A percentile compares a stretch with the other conserved stretches of the same genome.
Conservation (phyloP, 2,797 vertebrate genomes). For the Macroramphosus scolopax region DNA sequence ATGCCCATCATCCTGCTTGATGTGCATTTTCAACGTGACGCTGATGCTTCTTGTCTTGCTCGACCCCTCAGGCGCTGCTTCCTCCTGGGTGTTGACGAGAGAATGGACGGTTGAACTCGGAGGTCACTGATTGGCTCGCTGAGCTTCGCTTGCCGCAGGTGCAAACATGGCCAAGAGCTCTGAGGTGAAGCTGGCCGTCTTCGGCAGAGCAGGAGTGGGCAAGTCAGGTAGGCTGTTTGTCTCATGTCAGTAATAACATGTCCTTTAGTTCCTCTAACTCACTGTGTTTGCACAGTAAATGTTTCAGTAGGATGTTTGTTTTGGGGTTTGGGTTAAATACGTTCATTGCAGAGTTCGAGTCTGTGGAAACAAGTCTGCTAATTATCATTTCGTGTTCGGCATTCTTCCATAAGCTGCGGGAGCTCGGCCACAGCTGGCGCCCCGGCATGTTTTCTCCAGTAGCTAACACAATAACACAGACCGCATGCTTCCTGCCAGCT, state of each 20-base stretch:
- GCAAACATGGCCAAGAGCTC: constrained; percentile 91
- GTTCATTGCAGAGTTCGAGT: constrained; percentile 16
- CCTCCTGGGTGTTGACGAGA: constrained; percentile 19
- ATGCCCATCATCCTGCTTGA: no score
- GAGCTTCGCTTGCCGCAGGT: constrained; percentile 32
- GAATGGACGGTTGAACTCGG: constrained; percentile 66
- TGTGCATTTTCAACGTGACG: no score
- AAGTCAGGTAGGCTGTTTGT: constrained; percentile 92
- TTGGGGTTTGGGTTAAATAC: constrained; percentile 27
- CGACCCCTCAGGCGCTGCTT: constrained; percentile 53
- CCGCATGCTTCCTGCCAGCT: constrained; percentile 42
- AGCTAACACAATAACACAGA: constrained; percentile 44
- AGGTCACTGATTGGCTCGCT: constrained; percentile 54
- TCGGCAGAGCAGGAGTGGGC: constrained; percentile 93
- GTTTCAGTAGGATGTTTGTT: constrained; percentile 36
- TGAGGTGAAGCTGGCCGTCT: constrained; percentile 93
- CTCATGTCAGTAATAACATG: no score
- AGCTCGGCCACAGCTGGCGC: constrained; percentile 28
- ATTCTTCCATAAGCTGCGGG: constrained; percentile 28
- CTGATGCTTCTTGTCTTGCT: neutral
- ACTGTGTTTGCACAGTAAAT: constrained; percentile 21
- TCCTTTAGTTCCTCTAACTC: constrained; percentile 9
- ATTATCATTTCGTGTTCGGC: constrained; percentile 31
- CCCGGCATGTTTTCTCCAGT: constrained; percentile 29
- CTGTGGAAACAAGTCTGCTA: constrained; percentile 21